Evolutionary conservation across 2,797 vertebrate species (phyloP).

Genomic region (Anguilla pacifica): DNA sequence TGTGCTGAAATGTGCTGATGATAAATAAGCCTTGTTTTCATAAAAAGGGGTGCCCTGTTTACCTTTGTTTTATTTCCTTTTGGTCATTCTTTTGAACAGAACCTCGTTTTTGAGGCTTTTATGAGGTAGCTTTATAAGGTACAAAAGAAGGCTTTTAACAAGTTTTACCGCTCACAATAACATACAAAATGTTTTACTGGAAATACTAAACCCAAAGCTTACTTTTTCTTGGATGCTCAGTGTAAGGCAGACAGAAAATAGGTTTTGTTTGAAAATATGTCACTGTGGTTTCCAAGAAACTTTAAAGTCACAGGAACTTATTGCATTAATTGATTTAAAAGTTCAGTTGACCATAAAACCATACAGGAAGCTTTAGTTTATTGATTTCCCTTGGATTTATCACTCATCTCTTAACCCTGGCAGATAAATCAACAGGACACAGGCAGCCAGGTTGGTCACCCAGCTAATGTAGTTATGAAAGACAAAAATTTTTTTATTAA

Average conservation of each 20-base stretch:
- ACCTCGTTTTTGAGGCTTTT: no score
- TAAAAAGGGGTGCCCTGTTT: no score
- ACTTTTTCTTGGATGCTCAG: no score
- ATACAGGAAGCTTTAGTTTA: constrained; percentile 64
- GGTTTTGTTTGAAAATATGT: constrained; percentile 68
- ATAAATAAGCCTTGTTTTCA: no score
- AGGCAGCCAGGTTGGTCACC: constrained; percentile 55
- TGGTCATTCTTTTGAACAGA: no score
- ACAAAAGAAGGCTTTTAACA: no score
- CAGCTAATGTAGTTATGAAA: constrained; percentile 57
- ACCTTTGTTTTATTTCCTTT: no score
- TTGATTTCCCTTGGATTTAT: constrained; percentile 68
- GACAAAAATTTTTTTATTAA: constrained; percentile 19
- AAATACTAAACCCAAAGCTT: not conserved
- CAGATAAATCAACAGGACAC: constrained; percentile 57
- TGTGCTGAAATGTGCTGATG: no score
- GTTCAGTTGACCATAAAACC: constrained; percentile 71
- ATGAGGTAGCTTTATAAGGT: no score
- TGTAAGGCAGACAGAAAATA: constrained; percentile 53
- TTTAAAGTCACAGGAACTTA: constrained; percentile 71
- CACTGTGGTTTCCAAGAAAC: constrained; percentile 61
- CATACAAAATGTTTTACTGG: not conserved
- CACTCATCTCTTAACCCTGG: constrained; percentile 67
- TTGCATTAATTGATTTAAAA: constrained; percentile 77
- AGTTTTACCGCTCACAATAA: no score